phyloP scores from a whole-genome alignment of 2,888 invertebrate species.

The Drosophila putrida region DNA sequence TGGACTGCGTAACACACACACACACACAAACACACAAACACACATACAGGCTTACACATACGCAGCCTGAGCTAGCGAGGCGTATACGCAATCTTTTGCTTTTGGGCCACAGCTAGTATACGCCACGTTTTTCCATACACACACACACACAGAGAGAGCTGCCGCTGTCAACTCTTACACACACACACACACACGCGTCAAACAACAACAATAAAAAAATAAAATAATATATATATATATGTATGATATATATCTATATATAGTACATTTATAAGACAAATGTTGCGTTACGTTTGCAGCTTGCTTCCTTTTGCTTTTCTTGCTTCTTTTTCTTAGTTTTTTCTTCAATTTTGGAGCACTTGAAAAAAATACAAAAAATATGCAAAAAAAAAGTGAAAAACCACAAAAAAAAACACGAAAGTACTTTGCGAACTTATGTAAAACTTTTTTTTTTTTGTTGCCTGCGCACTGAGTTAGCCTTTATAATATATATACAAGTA shows the following conservation, averaged over 20 bases:
- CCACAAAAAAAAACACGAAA: slow-evolving; percentile 37
- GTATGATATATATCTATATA: not conserved
- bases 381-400: slow-evolving; percentile 15
- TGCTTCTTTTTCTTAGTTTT: not conserved
- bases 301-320: slow-evolving; percentile 1
- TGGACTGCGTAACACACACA: slow-evolving; percentile 60
- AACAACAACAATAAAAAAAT: slow-evolving; percentile 45
- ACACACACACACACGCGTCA: slow-evolving; percentile 31
- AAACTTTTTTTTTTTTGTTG: slow-evolving; percentile 68
- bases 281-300: slow-evolving; percentile 28
- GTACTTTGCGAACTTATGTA: slow-evolving; percentile 69
- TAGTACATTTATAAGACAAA: slow-evolving; percentile 5
- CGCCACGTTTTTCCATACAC: slow-evolving; percentile 76
- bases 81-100: slow-evolving; percentile 76
- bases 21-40: slow-evolving; percentile 41
- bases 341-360: slow-evolving; percentile 46
- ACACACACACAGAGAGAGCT: slow-evolving; percentile 22
- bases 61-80: slow-evolving; percentile 18
- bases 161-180: slow-evolving; percentile 30
- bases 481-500: slow-evolving; percentile 13
- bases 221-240: slow-evolving; percentile 1
- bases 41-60: slow-evolving; percentile 19
- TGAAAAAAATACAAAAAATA: slow-evolving; percentile 61
- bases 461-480: slow-evolving; percentile 62
- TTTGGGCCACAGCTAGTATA: slow-evolving; percentile 68